Conservation (phyloP, 2,113 vertebrate genomes). For the Lanius collurio region DNA sequence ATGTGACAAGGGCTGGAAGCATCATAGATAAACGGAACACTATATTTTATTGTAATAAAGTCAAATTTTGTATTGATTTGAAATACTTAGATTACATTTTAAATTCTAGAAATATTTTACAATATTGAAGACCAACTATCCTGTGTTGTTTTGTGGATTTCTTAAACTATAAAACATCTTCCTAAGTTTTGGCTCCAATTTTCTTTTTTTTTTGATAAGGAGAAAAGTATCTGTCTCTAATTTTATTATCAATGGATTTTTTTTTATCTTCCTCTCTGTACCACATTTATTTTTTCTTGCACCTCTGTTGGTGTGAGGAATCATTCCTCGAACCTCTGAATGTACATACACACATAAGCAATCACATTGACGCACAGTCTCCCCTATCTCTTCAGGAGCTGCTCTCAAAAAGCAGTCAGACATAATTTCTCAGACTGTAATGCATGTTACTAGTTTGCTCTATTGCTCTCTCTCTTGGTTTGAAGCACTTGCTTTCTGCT, state of each 20-base stretch:
- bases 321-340: background rate
- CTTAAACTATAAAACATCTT: background rate
- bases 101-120: background rate
- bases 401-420: background rate
- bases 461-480: background rate
- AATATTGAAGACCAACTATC: background rate
- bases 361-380: background rate
- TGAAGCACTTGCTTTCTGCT: constrained; percentile 26
- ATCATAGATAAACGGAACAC: background rate
- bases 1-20: background rate
- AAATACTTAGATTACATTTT: background rate
- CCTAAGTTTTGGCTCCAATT: background rate
- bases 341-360: background rate
- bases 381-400: background rate
- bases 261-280: background rate
- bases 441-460: background rate
- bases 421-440: background rate
- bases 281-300: background rate
- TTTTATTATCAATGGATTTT: background rate
- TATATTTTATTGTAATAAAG: background rate
- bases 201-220: background rate
- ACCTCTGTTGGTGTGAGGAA: background rate
- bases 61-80: background rate
- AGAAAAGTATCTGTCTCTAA: background rate
- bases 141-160: background rate